These are phyloP conservation scores for Acromyrmex heyeri DNA, from an alignment of 1,140 invertebrate genomes.

Conservation along the genomic window DNA sequence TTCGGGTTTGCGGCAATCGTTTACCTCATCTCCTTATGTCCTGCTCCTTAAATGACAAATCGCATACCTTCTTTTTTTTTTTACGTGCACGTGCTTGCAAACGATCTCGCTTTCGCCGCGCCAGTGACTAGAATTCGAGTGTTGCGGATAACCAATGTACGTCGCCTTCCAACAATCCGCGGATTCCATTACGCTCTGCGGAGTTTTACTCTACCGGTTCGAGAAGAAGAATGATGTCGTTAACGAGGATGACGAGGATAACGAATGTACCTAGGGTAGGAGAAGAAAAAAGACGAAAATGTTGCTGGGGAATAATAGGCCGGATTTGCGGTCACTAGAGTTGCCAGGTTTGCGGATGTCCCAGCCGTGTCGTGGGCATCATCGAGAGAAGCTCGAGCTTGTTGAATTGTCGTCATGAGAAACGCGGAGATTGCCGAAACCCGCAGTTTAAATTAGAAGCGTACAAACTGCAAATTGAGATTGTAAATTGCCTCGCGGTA, in stretches of 20 bases:
- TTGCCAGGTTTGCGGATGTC: slow-evolving; percentile 61
- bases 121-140: slow-evolving; percentile 71
- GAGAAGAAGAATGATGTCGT: slow-evolving; percentile 34
- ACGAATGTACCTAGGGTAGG: neutral
- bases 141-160: slow-evolving; percentile 43
- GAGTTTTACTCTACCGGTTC: slow-evolving; percentile 28
- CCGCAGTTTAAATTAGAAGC: slow-evolving; percentile 84
- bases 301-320: slow-evolving; percentile 79
- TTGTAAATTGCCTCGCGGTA: slow-evolving; percentile 82
- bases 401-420: slow-evolving; percentile 83
- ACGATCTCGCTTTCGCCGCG: slow-evolving; percentile 65
- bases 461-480: slow-evolving; percentile 81
- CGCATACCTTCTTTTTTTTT: slow-evolving; percentile 13
- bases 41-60: slow-evolving; percentile 38
- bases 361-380: slow-evolving; percentile 58
- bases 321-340: slow-evolving; percentile 80
- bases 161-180: slow-evolving; percentile 65
- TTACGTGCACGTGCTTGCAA: slow-evolving; percentile 58
- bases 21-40: slow-evolving; percentile 44
- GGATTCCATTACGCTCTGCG: slow-evolving; percentile 65
- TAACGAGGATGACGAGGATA: slow-evolving; percentile 24
- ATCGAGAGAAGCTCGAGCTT: slow-evolving; percentile 64
- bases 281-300: slow-evolving; percentile 65
- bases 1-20: slow-evolving; percentile 44
- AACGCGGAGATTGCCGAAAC: slow-evolving; percentile 83